Evolutionary conservation across 2,888 invertebrate genomes (phyloP), one percentile per base, ranked within the genome.

Genomic region (Nomada ferruginata): DNA sequence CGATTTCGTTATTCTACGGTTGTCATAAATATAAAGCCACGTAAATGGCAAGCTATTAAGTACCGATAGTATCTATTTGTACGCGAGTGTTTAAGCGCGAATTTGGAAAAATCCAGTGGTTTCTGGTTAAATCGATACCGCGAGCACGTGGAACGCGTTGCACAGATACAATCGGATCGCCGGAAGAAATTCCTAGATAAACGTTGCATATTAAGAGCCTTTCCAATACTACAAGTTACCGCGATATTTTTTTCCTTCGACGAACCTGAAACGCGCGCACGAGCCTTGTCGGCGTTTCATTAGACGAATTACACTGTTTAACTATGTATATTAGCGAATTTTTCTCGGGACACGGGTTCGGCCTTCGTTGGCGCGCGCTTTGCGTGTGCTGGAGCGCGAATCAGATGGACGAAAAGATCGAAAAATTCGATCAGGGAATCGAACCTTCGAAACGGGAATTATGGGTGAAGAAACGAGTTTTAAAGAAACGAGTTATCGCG

Each of bases 241-340:
- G 11, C n/a, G 13, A 7, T 1, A 42, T 55, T 63, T 66, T 82
- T 74, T 55, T 1, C 44, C 1, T 42, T 10, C 4, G 36, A 36
- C 36, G 36, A 36, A 36, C 9, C 5, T 47, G 50, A 29, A 52
- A 53, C 42, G 42, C 26, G 29, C 20, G 13, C 53, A 53, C 53
- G 20, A 18, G 7, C 36, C 50, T 13, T 18, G 9, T 7, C 10
- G 53, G 50, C 59, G 65, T 70, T 42, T 65, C 42, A 79, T 79
- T 74, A 70, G 50, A 64, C 23, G 50, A 18, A 66, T 74, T 74
- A 70, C 44, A 65, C 74, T 65, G 69, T 73, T 69, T 55, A 53
- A 64, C 53, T 50, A 57, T 36, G 36, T 36, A 36, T 73, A 74
- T 65, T 65, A 53, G 59, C 26, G 13, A 57, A 42, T 47, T 72